Conservation (phyloP, 2,113 vertebrate genomes). For the Trogon melanurus region DNA sequence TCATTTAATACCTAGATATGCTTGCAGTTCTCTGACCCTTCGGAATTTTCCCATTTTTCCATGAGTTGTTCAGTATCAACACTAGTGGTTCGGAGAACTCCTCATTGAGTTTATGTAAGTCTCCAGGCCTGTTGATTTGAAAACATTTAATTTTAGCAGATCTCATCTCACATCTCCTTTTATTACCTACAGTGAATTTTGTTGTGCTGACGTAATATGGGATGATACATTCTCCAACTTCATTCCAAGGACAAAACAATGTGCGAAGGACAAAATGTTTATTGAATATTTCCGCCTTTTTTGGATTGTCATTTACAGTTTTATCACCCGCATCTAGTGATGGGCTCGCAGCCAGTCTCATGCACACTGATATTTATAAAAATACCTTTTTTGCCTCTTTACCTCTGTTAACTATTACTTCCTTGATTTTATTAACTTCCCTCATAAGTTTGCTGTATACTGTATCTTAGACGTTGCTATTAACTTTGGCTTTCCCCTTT, state of each 20-base stretch:
- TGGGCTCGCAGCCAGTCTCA: slow-evolving; percentile 13
- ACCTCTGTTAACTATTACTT: slow-evolving; percentile 10
- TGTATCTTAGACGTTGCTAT: not conserved
- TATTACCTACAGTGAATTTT: slow-evolving; percentile 71
- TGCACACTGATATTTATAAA: not conserved
- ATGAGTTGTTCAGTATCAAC: slow-evolving; percentile 67
- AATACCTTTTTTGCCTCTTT: not conserved
- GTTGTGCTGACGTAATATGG: slow-evolving; percentile 66
- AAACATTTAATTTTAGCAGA: slow-evolving; percentile 72
- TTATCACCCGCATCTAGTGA: not conserved
- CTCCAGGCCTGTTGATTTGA: slow-evolving; percentile 69
- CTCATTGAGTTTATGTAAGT: slow-evolving; percentile 65
- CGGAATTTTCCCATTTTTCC: slow-evolving; percentile 66
- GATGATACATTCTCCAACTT: slow-evolving; percentile 62
- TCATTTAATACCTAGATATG: not conserved
- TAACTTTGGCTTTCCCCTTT: not conserved
- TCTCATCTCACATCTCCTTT: slow-evolving; percentile 64
- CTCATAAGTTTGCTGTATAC: not conserved
- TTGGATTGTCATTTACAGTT: slow-evolving; percentile 14
- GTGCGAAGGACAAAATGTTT: slow-evolving; percentile 66
- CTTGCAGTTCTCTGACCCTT: slow-evolving; percentile 22
- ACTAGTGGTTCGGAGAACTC: slow-evolving; percentile 58
- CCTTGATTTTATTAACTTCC: not conserved
- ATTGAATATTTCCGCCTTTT: slow-evolving; percentile 55
- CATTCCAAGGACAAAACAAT: slow-evolving; percentile 67